Evolutionary conservation across 2,797 vertebrate genomes (phyloP), one percentile per base, ranked within the genome.

Genomic region (Myripristis murdjan): DNA sequence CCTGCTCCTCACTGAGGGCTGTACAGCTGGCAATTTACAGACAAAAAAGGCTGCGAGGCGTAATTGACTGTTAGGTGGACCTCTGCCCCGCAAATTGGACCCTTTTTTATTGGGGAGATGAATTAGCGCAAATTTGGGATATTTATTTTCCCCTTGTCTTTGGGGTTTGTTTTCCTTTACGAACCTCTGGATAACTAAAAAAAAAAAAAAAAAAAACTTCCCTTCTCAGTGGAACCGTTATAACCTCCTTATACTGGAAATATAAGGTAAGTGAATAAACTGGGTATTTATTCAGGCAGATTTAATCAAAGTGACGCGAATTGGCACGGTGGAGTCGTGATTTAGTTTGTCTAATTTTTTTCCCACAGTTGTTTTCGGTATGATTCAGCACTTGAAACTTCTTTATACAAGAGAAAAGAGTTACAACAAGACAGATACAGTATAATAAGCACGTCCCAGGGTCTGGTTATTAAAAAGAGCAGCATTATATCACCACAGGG

Each of bases 11-110:
- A 6, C 22, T 26, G 43, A 66, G 41, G 47, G 79, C 83, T 91
- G 88, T 89, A 89, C 90, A 92, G 93, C 91, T 93, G 91, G 92
- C 91, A 90, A 85, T 85, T 80, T 73, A 70, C 70, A 58, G 73
- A 79, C 80, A n/a, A 69, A 26, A 61, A 62, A 62, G 68, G 48
- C 56, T 39, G 66, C 15, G 6, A 69, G 73, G 71, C 82, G 69
- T 85, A 73, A 86, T 82, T 83, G 68, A 62, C 81, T 48, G 71
- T 79, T 85, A 11, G 64, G 33, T 64, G 52, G 70, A 58, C 26
- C 20, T 23, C 59, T 77, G 60, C 20, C 49, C 71, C 18, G 68
- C 67, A 60, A 55, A 60, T 37, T 82, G 74, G 69, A 79, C 39
- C 41, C n/a, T 20, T 2, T 74, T 35, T 62, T 22, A 48, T 59